phyloP scores from a whole-genome alignment of 2,113 vertebrate species.

The Arothron firmamentum region DNA sequence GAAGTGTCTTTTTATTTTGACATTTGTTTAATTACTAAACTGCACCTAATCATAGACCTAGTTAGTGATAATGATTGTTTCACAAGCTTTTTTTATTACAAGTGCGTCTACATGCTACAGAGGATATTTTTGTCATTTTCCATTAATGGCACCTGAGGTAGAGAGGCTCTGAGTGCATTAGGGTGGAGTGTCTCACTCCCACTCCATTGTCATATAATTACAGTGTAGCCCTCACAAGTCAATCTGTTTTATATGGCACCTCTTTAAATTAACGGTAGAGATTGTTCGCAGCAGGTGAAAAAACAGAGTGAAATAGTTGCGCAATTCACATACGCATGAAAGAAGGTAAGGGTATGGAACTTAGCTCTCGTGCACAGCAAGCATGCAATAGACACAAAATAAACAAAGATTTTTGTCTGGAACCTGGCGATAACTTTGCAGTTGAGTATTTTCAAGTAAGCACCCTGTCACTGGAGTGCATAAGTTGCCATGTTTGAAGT shows the following conservation, averaged over 20 bases:
- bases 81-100: constrained; percentile 1
- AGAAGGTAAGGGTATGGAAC: too few relatives aligned
- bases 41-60: constrained; percentile 1
- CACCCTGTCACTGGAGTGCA: neutral
- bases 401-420: neutral
- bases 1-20: neutral
- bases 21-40: constrained; percentile 11
- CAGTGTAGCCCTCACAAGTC: constrained; percentile 22
- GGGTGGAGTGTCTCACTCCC: constrained; percentile 23
- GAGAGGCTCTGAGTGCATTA: constrained; percentile 18
- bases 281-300: constrained; percentile 11
- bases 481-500: constrained; percentile 2
- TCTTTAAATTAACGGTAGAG: constrained; percentile 18
- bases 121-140: constrained; percentile 5
- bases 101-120: neutral
- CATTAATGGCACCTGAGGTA: constrained; percentile 21
- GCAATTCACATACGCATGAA: too few relatives aligned
- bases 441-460: neutral
- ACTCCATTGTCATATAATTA: constrained; percentile 39
- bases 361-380: too few relatives aligned
- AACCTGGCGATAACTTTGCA: constrained; percentile 6
- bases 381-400: neutral
- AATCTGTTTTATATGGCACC: constrained; percentile 28
- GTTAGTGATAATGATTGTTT: constrained; percentile 10
- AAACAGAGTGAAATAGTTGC: neutral